phyloP scores from a whole-genome alignment of 30 jellyfish, hydroid and myxozoan genomes.

The Sanderia malayensis region DNA sequence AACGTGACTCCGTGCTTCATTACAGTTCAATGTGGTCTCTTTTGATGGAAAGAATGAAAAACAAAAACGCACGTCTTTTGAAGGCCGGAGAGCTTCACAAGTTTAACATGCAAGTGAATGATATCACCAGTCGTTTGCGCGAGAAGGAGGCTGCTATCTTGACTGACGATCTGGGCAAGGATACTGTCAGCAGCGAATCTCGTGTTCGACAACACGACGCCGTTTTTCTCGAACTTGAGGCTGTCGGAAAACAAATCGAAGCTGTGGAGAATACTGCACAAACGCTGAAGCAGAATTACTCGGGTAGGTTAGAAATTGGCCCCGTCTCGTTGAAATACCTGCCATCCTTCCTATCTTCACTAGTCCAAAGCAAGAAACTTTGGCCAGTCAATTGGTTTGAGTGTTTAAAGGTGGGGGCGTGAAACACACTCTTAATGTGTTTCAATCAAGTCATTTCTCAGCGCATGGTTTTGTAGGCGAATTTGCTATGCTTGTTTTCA shows the following conservation, averaged over 20 bases:
- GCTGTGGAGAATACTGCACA: slow-evolving; percentile 15
- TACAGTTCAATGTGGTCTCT: slow-evolving; percentile 66
- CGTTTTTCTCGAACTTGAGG: slow-evolving; percentile 40
- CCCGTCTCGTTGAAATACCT: too few relatives aligned
- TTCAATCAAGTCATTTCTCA: too few relatives aligned
- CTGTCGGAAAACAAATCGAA: slow-evolving; percentile 54
- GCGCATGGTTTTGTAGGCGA: too few relatives aligned
- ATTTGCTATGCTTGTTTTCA: too few relatives aligned
- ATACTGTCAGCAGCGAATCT: slow-evolving; percentile 50
- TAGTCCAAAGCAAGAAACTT: too few relatives aligned
- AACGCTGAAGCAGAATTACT: slow-evolving; percentile 20
- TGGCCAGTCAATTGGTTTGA: too few relatives aligned
- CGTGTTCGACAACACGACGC: slow-evolving; percentile 50
- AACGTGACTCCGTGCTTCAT: too few relatives aligned
- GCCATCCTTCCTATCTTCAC: too few relatives aligned
- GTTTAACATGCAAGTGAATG: slow-evolving; percentile 58
- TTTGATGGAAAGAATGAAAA: slow-evolving; percentile 52
- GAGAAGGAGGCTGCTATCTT: slow-evolving; percentile 34
- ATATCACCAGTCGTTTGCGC: slow-evolving; percentile 36
- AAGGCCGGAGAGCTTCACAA: slow-evolving; percentile 75
- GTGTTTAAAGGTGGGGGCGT: too few relatives aligned
- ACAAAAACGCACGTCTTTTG: slow-evolving; percentile 35
- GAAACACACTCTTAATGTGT: too few relatives aligned
- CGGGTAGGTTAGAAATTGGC: slow-evolving; percentile 47
- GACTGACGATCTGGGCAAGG: slow-evolving; percentile 45